Conservation (phyloP, 2,113 vertebrate genomes). For the Paralichthys olivaceus region DNA sequence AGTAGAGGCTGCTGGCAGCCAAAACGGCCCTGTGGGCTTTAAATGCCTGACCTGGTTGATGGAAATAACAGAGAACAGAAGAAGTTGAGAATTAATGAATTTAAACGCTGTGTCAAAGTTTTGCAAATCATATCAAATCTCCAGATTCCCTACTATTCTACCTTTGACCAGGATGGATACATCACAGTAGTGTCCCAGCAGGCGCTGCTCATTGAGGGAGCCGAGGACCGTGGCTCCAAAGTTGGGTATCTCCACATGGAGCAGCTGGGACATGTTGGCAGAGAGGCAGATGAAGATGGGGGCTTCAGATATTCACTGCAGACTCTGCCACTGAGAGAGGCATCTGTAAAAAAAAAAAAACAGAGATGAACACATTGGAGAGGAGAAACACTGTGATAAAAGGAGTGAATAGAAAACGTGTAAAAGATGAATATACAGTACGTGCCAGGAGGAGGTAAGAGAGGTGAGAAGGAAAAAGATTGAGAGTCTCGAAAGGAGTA, state of each 20-base stretch:
- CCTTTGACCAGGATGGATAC: constrained; percentile 98
- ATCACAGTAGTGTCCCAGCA: constrained; percentile 97
- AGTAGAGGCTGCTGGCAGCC: constrained; percentile 98
- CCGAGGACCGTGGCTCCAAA: constrained; percentile 97
- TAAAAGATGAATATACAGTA: constrained; percentile 56
- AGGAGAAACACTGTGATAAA: constrained; percentile 25
- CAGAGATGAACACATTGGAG: constrained; percentile 13
- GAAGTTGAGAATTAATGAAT: constrained; percentile 17
- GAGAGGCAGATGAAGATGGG: constrained; percentile 51
- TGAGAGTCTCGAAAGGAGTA: constrained; percentile 45
- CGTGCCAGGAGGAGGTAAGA: constrained; percentile 41
- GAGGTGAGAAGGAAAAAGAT: constrained; percentile 41
- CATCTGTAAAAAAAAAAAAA: constrained; percentile 82
- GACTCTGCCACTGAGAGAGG: constrained; percentile 77
- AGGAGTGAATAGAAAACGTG: constrained; percentile 40
- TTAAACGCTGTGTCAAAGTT: neutral
- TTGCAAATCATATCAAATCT: neutral
- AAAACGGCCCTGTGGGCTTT: constrained; percentile 96
- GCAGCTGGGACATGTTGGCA: constrained; percentile 94
- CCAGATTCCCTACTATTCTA: constrained; percentile 5
- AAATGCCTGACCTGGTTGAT: constrained; percentile 88
- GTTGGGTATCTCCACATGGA: constrained; percentile 99
- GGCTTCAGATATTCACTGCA: constrained; percentile 83
- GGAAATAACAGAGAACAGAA: constrained; percentile 24
- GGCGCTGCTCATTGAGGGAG: constrained; percentile 95